Base-by-base conservation (phyloP, 2,888 invertebrate genomes). In the Melieria omissa region DNA sequence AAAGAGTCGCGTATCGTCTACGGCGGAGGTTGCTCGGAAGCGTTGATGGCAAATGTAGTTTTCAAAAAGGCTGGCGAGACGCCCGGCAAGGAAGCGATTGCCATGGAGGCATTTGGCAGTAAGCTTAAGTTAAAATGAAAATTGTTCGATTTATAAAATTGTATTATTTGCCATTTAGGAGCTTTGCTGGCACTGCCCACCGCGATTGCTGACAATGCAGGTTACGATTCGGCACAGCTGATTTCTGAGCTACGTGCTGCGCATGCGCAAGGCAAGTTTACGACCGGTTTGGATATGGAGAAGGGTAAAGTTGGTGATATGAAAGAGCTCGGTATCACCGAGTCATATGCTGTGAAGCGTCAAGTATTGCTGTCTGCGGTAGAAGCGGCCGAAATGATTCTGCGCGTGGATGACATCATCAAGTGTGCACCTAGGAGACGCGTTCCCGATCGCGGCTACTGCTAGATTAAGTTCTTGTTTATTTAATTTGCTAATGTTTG, bases 361-460 rank as follows among this genome's bases (percentile, higher is more conserved):
- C 98, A 99, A 87, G 97, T 99, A 64, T 88, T 99, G 69, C 84
- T 97, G 74, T 97, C 98, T 7, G 99, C 98, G 0, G 88, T 96
- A 0, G 99, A 99, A 88, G 99, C 99, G 0, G 98, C 99, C 0
- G 99, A 99, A 88, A 97, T 99, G 95, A 99, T 99, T 81, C 90
- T 99, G 29, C 92, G 99, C 70, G 99, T 99, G 0, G 99, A 99
- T 88, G 93, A 97, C 88, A 99, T 99, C 78, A 93, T 99, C 75
- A 95, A 93, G 86, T 91, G 97, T 9, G 96, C 97, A 46, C 97
- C 97, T 8, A 91, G 97, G 77, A 93, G 92, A 82, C 93, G 98
- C 75, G 93, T 92, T 0, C 94, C 93, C 74, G 98, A 98, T 86
- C 92, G 93, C 82, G 93, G 95, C 78, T 85, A 85, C 72, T 86